Base-by-base conservation (phyloP, 2,888 invertebrate species). In the Oscheius sp. region DNA sequence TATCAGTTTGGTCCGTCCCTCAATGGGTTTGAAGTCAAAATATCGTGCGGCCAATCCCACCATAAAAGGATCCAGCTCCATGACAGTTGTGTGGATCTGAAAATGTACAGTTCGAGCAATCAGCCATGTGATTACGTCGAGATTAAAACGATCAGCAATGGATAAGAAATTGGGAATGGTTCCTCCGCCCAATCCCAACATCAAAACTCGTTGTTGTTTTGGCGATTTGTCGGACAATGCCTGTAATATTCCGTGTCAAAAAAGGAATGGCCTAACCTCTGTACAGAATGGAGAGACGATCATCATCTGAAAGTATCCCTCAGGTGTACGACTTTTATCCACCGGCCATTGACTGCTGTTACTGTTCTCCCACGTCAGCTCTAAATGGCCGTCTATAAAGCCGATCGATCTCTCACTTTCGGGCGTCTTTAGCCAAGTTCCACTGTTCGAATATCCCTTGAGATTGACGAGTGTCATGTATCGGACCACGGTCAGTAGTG, bases 281-380 rank as follows among this genome's bases (percentile, higher is more conserved):
- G 75, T 78, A 13, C 74, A 64, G 53, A 79, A 79, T 16, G 76
- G 75, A 23, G 76, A 53, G 21, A 76, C 75, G 12, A 79, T 71
- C 21, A 79, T 72, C 41, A 74, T 66, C 52, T 76, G 52, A 18
- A 76, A 73, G 70, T 79, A 79, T 72, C 79, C 59, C 7, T 70
- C 49, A 56, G 72, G 69, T 12, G 75, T 68, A 12, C 69, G 72
- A 2, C 73, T 35, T 27, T 79, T 79, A 53, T 79, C 76, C 13
- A 79, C 79, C 1, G 75, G 74, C 76, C 76, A 79, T 13, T 75
- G 25, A 23, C 69, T 18, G 0, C 75, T 73, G 27, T 76, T 72
- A 7, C 55, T 25, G 43, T 74, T 76, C 0, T 70, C 68, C 69
- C 75, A 75, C 0, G 75, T 70, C 27, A 70, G 27, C 3, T 21